These are phyloP conservation scores for Arremon brunneinucha DNA, from an alignment of 2,797 vertebrate genomes.

Conservation along the genomic window DNA sequence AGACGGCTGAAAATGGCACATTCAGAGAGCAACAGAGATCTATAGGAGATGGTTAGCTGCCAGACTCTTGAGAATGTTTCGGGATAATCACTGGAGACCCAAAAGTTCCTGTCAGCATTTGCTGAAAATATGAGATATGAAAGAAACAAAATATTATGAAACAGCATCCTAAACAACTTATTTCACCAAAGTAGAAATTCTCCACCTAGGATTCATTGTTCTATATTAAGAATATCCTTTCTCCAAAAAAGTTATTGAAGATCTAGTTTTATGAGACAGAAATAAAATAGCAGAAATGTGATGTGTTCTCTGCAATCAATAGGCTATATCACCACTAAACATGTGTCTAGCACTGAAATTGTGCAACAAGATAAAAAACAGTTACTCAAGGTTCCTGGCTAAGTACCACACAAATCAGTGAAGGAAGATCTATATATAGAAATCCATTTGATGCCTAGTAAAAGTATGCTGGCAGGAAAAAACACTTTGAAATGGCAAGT, in stretches of 20 bases:
- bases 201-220: background rate
- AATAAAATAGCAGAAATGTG: background rate
- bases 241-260: background rate
- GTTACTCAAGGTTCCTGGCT: background rate
- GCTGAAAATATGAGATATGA: background rate
- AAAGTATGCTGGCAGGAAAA: background rate
- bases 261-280: background rate
- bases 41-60: background rate
- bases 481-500: background rate
- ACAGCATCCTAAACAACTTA: background rate
- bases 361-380: background rate
- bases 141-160: conserved; percentile 1
- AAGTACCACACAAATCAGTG: background rate
- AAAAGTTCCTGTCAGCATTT: background rate
- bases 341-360: background rate
- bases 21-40: background rate
- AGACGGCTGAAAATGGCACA: conserved; percentile 6
- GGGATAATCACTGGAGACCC: background rate
- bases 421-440: background rate
- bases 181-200: background rate
- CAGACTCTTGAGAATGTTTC: background rate
- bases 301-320: background rate
- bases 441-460: background rate
- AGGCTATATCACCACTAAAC: background rate
- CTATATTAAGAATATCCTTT: background rate